Evolutionary conservation across 2,113 vertebrate genomes (phyloP).

Genomic region (Tenrec ecaudatus): DNA sequence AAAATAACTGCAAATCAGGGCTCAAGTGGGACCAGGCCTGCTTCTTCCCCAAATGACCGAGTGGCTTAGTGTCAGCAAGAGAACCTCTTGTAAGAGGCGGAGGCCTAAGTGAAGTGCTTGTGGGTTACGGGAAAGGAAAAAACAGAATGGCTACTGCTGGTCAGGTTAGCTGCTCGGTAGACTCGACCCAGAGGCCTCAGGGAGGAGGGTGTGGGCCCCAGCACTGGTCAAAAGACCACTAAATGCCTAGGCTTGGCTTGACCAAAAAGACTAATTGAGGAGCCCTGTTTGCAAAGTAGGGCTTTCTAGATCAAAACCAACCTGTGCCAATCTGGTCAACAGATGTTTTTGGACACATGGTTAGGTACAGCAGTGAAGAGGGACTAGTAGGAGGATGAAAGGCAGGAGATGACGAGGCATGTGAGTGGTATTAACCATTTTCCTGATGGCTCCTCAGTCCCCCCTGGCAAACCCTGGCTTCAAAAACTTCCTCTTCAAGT

Average conservation of each 20-base stretch:
- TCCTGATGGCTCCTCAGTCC: neutral
- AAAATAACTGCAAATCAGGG: slow-evolving; percentile 8
- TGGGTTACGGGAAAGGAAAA: neutral
- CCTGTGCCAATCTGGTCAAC: neutral
- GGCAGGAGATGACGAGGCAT: neutral
- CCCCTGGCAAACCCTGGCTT: neutral
- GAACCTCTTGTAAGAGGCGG: neutral
- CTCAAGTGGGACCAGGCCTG: neutral
- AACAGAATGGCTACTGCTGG: neutral
- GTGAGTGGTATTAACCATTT: neutral
- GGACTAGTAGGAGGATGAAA: neutral
- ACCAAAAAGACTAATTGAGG: slow-evolving; percentile 26
- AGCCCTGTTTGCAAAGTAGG: neutral
- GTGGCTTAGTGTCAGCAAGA: slow-evolving; percentile 7
- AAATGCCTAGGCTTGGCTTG: neutral
- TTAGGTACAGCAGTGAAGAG: neutral
- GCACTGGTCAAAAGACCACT: neutral
- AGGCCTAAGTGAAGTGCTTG: neutral
- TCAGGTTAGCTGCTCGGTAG: slow-evolving; percentile 11
- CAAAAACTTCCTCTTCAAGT: slow-evolving; percentile 44
- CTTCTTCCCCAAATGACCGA: neutral
- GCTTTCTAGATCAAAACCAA: neutral
- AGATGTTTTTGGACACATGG: neutral
- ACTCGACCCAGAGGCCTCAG: neutral
- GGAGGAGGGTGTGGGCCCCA: neutral